These are phyloP conservation scores for Cryptops parisi DNA, from an alignment of 2,888 invertebrate species.

Conservation along the genomic window DNA sequence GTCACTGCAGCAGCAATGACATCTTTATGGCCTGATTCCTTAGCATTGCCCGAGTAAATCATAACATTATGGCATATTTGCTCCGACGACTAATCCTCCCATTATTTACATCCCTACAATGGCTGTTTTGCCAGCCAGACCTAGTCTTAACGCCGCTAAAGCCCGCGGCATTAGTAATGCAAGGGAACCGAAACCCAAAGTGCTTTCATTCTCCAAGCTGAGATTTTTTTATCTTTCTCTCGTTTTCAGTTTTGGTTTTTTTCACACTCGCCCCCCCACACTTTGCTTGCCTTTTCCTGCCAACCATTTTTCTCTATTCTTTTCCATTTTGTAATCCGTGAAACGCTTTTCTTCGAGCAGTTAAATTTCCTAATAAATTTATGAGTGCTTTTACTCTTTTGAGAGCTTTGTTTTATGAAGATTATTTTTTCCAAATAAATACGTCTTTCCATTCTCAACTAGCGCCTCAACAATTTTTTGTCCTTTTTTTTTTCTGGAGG, in stretches of 20 bases:
- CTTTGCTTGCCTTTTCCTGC: background rate
- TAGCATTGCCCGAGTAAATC: slow-evolving; percentile 13
- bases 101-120: slow-evolving; percentile 10
- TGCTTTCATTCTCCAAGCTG: background rate
- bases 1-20: too few relatives aligned
- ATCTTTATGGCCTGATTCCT: slow-evolving; percentile 14
- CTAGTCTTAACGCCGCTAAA: slow-evolving; percentile 3
- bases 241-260: background rate
- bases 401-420: slow-evolving; percentile 6
- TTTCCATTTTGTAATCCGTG: slow-evolving; percentile 10
- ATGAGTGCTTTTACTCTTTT: slow-evolving; percentile 10
- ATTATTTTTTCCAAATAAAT: background rate
- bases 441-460: background rate
- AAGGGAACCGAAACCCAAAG: background rate
- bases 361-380: slow-evolving; percentile 13
- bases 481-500: too few relatives aligned
- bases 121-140: background rate
- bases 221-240: too few relatives aligned
- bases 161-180: slow-evolving; percentile 3
- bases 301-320: background rate
- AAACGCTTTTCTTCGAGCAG: slow-evolving; percentile 11
- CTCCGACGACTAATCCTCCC: slow-evolving; percentile 11
- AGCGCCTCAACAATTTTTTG: too few relatives aligned
- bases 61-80: slow-evolving; percentile 14
- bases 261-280: background rate